Evolutionary conservation across 2,888 invertebrate genomes (phyloP).

Genomic region (Pasiphila rectangulata): DNA sequence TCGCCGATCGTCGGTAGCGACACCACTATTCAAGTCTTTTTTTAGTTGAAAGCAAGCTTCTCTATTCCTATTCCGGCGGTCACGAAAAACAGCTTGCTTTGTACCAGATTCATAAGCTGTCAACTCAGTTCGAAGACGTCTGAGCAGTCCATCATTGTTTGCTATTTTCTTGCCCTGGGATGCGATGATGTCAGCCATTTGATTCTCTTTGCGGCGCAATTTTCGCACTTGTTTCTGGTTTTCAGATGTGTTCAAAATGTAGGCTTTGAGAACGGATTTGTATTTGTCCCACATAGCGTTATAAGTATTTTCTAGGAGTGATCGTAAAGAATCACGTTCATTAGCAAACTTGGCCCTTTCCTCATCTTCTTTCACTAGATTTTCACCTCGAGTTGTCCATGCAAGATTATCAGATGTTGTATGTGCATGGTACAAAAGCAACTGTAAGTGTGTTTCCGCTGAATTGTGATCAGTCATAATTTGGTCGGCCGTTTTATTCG

Average conservation of each 20-base stretch:
- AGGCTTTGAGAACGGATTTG: conserved; percentile 61
- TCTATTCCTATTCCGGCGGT: conserved; percentile 63
- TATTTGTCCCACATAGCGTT: conserved; percentile 66
- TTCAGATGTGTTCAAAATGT: conserved; percentile 61
- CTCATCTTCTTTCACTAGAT: conserved; percentile 69
- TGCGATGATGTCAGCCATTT: conserved; percentile 71
- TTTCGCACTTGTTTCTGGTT: conserved; percentile 67
- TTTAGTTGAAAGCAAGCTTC: conserved; percentile 60
- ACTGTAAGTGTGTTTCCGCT: conserved; percentile 68
- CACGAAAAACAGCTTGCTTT: conserved; percentile 68
- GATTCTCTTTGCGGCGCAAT: conserved; percentile 64
- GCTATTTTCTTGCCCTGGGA: conserved; percentile 68
- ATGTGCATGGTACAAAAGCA: conserved; percentile 59
- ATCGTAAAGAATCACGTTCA: conserved; percentile 60
- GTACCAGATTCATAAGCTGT: conserved; percentile 69
- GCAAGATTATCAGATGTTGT: conserved; percentile 57
- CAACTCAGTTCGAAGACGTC: conserved; percentile 57
- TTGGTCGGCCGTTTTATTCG: conserved; percentile 45
- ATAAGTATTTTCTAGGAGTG: conserved; percentile 61
- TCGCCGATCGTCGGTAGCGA: conserved; percentile 51
- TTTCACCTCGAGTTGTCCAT: conserved; percentile 68
- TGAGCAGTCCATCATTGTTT: conserved; percentile 59
- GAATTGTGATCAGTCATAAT: conserved; percentile 55
- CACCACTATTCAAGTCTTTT: conserved; percentile 48
- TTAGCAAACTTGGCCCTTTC: conserved; percentile 55